Evolutionary conservation across 2,888 invertebrate species (phyloP), one percentile per base, ranked within the genome.

Genomic region (Cinara cedri): DNA sequence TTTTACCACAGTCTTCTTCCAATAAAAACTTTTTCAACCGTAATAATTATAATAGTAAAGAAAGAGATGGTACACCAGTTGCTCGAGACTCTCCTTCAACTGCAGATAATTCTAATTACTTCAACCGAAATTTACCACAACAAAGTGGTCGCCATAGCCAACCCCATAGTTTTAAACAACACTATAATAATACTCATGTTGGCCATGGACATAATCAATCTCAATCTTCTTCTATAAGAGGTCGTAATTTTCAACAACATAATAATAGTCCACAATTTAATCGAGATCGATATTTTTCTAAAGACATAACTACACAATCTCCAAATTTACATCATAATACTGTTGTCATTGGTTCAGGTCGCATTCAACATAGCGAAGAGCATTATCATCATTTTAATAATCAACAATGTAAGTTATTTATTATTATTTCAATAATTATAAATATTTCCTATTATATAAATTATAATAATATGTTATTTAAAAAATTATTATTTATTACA

Each of bases 201-300:
- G 10, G 24, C 1, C 70, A 21, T 16, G 71, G 16, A 3, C 46
- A 49, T 26, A 63, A 74, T 19, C 74, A 51, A 24, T 16, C 57
- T 57, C 26, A 34, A 21, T 21, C 42, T 2, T 0, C 34, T 51
- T 1, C 34, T 42, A 54, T n/a, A 34, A 34, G 63, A 13, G 2
- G 54, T 34, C 63, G 34, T 24, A 62, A 54, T 1, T 74, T 74
- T 16, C 63, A 63, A 14, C 72, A 72, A 60, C 21, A 60, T 13
- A 16, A 60, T 19, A 72, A 44, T 1, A 49, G 26, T 2, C 71
- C 42, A 0, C 74, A 75, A 65, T 63, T n/a, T 9, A 75, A 75
- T 44, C 74, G 54, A 14, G 74, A 74, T 54, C 51, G 74, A 51
- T 65, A 63, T 24, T 75, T 54, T 44, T 16, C 74, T 65, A 75